Conservation (phyloP, 2,113 vertebrate genomes). For the Eidolon helvum region DNA sequence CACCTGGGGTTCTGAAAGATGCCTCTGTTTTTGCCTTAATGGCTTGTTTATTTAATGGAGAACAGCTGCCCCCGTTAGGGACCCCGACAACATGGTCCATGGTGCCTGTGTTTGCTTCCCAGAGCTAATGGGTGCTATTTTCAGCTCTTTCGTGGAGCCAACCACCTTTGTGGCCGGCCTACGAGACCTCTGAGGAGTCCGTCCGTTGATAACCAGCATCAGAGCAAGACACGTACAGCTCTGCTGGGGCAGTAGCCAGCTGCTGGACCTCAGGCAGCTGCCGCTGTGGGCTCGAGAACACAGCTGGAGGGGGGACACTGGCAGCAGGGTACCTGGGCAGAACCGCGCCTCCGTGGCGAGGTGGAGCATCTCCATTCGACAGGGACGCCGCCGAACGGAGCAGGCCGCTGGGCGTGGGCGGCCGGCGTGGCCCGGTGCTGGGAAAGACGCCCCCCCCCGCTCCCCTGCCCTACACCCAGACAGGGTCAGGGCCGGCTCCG, state of each 20-base stretch:
- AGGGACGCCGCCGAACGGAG: accelerated
- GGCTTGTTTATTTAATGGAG: not conserved
- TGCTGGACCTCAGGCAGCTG: not conserved
- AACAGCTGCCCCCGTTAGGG: not conserved
- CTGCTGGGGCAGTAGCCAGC: not conserved
- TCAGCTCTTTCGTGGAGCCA: not conserved
- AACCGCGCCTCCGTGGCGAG: not conserved
- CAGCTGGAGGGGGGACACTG: accelerated
- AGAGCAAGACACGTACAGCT: accelerated
- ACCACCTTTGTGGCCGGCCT: not conserved
- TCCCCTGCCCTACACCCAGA: not conserved
- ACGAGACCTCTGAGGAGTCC: not conserved
- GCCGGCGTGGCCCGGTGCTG: not conserved
- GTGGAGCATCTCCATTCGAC: not conserved
- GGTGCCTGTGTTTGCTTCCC: not conserved
- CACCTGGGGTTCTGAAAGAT: not conserved
- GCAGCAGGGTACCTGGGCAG: accelerated
- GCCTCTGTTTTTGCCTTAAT: not conserved
- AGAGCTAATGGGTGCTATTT: not conserved
- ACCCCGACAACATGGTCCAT: accelerated
- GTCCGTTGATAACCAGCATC: accelerated
- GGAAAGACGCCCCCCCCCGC: not conserved
- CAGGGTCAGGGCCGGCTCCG: not conserved
- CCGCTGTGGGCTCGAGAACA: not conserved
- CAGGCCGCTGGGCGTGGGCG: accelerated